Percentiles rank a stretch among this genome's conserved stretches.
These are phyloP conservation scores for Eucidaris tribuloides DNA, from an alignment of 35 echinoderm and acorn worm species.

Conservation along the genomic window DNA sequence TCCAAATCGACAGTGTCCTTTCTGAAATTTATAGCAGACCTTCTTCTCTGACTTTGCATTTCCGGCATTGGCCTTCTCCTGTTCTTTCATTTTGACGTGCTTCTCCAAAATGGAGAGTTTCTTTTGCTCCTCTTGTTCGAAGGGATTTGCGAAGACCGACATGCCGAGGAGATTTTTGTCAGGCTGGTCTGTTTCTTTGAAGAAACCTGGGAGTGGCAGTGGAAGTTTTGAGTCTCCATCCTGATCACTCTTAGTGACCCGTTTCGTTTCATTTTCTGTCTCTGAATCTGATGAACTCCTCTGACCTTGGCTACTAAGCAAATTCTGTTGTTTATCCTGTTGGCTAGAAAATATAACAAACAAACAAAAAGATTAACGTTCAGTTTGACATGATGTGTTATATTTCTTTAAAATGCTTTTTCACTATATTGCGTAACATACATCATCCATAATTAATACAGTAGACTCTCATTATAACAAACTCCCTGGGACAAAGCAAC, in stretches of 20 bases:
- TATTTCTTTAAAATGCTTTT: no score
- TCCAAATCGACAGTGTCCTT: not conserved
- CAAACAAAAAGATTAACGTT: no score
- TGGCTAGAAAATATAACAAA: no score
- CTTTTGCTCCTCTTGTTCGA: not conserved
- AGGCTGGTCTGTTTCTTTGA: not conserved
- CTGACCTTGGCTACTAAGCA: not conserved
- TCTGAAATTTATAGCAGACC: slow-evolving; percentile 18
- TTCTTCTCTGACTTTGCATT: not conserved
- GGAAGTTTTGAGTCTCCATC: not conserved
- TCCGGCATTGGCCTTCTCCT: not conserved
- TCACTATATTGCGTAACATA: no score
- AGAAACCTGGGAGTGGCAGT: not conserved
- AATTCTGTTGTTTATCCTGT: slow-evolving; percentile 2
- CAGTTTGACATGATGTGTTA: no score
- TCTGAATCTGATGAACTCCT: slow-evolving; percentile 1
- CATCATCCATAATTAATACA: no score
- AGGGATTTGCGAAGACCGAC: slow-evolving; percentile 24
- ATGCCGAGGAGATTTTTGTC: not conserved
- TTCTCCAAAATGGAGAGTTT: slow-evolving; percentile 14
- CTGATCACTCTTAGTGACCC: no score
- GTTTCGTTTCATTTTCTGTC: no score
- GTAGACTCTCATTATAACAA: no score
- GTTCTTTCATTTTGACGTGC: slow-evolving; percentile 9
- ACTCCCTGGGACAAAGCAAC: no score